Conservation (phyloP, 2,113 vertebrate genomes). For the Eurystomus gularis region DNA sequence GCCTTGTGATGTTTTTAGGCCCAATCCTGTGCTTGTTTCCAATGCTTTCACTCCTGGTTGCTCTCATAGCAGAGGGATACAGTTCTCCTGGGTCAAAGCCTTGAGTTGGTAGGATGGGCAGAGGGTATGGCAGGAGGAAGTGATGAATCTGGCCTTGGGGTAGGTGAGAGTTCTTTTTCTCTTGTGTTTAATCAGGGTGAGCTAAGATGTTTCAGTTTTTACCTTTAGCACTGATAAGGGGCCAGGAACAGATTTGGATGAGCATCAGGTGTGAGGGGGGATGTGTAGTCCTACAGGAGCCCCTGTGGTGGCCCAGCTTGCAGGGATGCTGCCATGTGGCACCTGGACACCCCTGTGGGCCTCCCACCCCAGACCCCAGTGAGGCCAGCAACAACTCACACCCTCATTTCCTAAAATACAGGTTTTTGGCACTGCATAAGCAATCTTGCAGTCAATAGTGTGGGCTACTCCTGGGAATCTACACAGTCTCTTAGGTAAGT, state of each 20-base stretch:
- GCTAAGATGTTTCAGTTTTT: neutral
- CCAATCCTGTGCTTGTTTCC: neutral
- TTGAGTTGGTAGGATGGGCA: neutral
- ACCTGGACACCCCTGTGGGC: neutral
- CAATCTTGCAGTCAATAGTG: neutral
- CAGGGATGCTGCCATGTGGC: neutral
- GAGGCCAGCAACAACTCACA: neutral
- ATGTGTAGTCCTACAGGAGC: neutral
- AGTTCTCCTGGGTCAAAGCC: neutral
- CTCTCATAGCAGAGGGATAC: neutral
- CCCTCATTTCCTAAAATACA: neutral
- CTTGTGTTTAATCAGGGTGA: neutral
- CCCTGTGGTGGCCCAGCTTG: fast-evolving
- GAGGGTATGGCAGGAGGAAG: neutral
- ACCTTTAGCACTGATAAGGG: neutral
- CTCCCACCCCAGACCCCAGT: neutral
- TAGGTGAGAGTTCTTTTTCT: neutral
- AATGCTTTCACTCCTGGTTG: neutral
- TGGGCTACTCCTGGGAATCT: neutral
- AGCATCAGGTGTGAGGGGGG: neutral
- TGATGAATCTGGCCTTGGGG: neutral
- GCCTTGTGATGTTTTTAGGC: neutral
- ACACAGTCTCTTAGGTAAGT: constrained; percentile 25
- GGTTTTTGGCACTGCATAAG: neutral
- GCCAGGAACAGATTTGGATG: neutral